Conservation (phyloP, 2,888 invertebrate genomes). For the Nemoura dubitans region DNA sequence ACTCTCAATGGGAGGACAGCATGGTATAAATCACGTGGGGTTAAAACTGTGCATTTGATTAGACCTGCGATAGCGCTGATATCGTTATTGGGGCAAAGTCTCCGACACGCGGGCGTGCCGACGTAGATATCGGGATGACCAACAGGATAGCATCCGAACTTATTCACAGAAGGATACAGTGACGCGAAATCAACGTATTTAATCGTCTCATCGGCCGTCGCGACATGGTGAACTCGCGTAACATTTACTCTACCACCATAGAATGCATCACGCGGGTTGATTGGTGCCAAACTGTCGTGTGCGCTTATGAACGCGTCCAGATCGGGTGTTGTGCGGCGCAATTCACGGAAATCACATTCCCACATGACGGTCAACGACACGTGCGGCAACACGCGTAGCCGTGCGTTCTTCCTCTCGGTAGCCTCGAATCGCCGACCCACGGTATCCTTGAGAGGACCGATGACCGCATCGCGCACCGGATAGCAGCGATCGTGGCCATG, state of each 20-base stretch:
- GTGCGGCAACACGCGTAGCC: background rate
- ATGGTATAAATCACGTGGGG: slow-evolving; percentile 49
- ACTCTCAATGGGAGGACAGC: background rate
- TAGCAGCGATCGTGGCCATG: slow-evolving; percentile 32
- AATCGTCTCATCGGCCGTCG: slow-evolving; percentile 52
- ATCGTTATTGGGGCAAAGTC: background rate
- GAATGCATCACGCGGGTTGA: slow-evolving; percentile 53
- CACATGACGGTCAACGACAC: slow-evolving; percentile 47
- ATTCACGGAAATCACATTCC: slow-evolving; percentile 47
- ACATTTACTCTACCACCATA: slow-evolving; percentile 54
- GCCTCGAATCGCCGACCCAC: slow-evolving; percentile 15
- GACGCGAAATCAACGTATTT: slow-evolving; percentile 53
- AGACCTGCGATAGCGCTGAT: slow-evolving; percentile 52
- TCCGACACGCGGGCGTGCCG: background rate
- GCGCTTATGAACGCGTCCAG: background rate
- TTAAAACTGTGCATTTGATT: slow-evolving; percentile 53
- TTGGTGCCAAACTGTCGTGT: background rate
- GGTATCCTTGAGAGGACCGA: background rate
- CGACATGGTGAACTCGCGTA: slow-evolving; percentile 51
- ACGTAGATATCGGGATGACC: slow-evolving; percentile 54
- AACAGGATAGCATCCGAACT: slow-evolving; percentile 54
- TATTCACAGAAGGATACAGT: slow-evolving; percentile 55
- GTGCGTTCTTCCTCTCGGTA: background rate
- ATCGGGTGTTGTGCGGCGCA: background rate
- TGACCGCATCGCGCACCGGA: background rate